phyloP scores from a whole-genome alignment of 2,888 invertebrate genomes.

The Hedya salicella region DNA sequence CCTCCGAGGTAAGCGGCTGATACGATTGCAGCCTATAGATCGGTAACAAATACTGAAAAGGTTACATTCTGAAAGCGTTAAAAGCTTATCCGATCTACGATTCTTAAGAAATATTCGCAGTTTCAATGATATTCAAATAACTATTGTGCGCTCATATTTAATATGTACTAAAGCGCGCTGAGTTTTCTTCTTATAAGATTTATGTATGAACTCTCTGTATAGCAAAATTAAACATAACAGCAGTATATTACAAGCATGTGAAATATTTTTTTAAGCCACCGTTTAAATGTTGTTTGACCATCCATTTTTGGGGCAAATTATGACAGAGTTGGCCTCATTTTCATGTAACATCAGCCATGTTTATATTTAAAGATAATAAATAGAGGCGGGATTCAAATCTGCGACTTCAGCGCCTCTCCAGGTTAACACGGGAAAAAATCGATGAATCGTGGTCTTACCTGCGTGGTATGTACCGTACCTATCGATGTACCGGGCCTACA shows the following conservation, averaged over 20 bases:
- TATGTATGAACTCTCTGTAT: not conserved
- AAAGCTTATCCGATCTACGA: slow-evolving; percentile 39
- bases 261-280: no score
- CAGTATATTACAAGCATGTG: no score
- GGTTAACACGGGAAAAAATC: no score
- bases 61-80: slow-evolving; percentile 47
- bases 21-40: slow-evolving; percentile 76
- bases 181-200: not conserved
- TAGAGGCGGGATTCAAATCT: no score
- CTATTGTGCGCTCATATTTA: not conserved
- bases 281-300: no score
- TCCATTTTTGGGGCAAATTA: no score
- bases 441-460: no score
- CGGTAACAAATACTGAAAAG: slow-evolving; percentile 63
- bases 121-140: slow-evolving; percentile 25
- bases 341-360: no score
- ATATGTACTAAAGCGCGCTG: not conserved
- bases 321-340: no score
- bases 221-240: not conserved
- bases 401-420: no score
- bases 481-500: not conserved
- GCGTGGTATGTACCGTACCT: not conserved
- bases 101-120: slow-evolving; percentile 31
- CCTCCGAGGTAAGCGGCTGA: slow-evolving; percentile 67
- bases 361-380: no score